phyloP scores from a whole-genome alignment of 64 coral and sea anemone genomes.

The Acropora tenuis region DNA sequence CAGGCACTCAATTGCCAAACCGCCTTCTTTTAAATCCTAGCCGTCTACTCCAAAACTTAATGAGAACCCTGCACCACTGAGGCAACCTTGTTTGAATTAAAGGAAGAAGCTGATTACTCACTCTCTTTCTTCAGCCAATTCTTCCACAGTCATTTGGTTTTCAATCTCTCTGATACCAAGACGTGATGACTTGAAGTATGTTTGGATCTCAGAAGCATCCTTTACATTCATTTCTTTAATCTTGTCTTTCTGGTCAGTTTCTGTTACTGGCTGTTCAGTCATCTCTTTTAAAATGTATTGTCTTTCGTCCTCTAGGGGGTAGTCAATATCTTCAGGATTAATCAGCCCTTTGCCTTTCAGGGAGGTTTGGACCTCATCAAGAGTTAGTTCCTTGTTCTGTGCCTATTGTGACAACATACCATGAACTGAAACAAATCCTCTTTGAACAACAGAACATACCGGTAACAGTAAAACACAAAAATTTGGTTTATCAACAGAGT shows the following conservation, averaged over 20 bases:
- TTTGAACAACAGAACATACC: too few relatives aligned
- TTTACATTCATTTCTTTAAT: constrained; percentile 73
- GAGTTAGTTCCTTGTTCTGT: neutral
- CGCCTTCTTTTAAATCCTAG: too few relatives aligned
- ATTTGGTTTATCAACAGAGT: too few relatives aligned
- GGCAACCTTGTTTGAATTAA: too few relatives aligned
- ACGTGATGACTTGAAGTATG: constrained; percentile 75
- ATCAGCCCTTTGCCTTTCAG: constrained; percentile 30
- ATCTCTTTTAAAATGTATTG: neutral
- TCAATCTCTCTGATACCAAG: constrained; percentile 90
- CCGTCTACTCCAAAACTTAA: too few relatives aligned
- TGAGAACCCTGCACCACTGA: too few relatives aligned
- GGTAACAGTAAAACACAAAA: too few relatives aligned
- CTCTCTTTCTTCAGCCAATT: constrained; percentile 82
- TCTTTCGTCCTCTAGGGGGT: neutral
- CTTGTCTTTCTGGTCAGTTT: neutral
- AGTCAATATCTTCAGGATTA: constrained; percentile 44
- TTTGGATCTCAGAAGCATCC: constrained; percentile 80
- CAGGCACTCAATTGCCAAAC: too few relatives aligned
- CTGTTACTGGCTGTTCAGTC: neutral
- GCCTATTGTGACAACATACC: neutral
- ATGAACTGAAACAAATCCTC: neutral
- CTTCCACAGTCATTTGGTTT: constrained; percentile 68
- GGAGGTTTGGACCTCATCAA: neutral
- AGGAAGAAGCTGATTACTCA: constrained; percentile 39